Conservation (phyloP, 2,113 vertebrate species). For the Dolichallabes microphthalmus region DNA sequence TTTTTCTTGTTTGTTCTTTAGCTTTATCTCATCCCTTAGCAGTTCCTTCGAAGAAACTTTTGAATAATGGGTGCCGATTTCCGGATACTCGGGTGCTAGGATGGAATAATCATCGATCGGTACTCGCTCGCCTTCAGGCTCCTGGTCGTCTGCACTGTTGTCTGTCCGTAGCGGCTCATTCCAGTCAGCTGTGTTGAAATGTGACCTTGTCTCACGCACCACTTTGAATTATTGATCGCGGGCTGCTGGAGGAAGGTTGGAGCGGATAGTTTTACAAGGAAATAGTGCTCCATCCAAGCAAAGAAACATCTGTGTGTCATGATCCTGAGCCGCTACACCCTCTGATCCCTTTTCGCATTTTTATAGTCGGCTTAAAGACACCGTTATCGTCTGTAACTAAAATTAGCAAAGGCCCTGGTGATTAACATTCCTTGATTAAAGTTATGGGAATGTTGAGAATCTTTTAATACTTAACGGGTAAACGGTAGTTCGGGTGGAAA, state of each 20-base stretch:
- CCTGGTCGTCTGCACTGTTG: constrained; percentile 19
- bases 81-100: constrained; percentile 12
- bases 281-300: background rate
- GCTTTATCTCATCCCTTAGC: background rate
- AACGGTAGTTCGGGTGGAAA: background rate
- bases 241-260: constrained; percentile 12
- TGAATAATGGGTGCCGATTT: background rate
- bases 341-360: constrained; percentile 6
- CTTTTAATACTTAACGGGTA: background rate
- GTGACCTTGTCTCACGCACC: constrained; percentile 50
- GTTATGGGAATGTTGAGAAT: background rate
- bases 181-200: constrained; percentile 49
- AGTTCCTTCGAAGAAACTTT: background rate
- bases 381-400: background rate
- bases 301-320: constrained; percentile 24
- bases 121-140: background rate
- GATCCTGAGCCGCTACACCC: background rate
- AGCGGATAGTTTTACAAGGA: constrained; percentile 15
- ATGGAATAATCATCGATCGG: constrained; percentile 29
- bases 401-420: background rate
- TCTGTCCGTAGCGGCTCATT: constrained; percentile 1
- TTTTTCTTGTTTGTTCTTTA: background rate
- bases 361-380: background rate
- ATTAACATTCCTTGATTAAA: background rate
- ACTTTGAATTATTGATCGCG: constrained; percentile 59